Evolutionary conservation across 2,797 vertebrate genomes (phyloP), one percentile per base, ranked within the genome.

Genomic region (Pantherophis alleghaniensis): DNA sequence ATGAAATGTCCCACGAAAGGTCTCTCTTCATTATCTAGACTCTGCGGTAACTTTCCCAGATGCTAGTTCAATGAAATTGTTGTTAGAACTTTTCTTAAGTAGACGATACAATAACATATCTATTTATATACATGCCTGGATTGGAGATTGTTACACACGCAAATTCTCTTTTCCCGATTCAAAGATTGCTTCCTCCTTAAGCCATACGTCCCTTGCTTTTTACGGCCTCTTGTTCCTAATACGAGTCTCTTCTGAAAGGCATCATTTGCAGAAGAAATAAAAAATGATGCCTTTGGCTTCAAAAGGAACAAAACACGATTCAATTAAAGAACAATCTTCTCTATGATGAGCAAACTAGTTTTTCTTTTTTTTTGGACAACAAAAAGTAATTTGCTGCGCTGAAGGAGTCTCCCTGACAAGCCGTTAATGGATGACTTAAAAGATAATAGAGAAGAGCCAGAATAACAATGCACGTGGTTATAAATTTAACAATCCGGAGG

Each of bases 261-360:
- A 59, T 28, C 12, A 51, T 90, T 87, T 93, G 89, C 83, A 90
- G 87, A 87, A 87, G 92, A 91, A 90, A 88, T 91, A 86, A 57
- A 90, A 90, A 86, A 57, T 28, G 2, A 28, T 87, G 88, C 89
- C 89, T 87, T 57, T 57, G 92, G 89, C 92, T 92, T 88, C 37
- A 6, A 47, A 32, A 57, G 37, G 56, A 91, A 51, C 86, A 28
- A 66, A 63, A 66, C 56, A 93, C 42, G 56, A 87, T 86, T 88
- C 86, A 93, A 61, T 91, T 88, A 83, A n/a, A 61, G 63, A 93
- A 69, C 18, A 28, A n/a, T 91, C 26, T 79, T 88, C 55, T 32
- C 28, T 20, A 37, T 59, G 88, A 91, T 22, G 53, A 69, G 61
- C 28, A 79, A 60, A 87, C 60, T 79, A 60, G n/a, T 18, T 18